Evolutionary conservation across 1,140 invertebrate genomes (phyloP), one percentile per base, ranked within the genome.

Genomic region (Triops longicaudatus): DNA sequence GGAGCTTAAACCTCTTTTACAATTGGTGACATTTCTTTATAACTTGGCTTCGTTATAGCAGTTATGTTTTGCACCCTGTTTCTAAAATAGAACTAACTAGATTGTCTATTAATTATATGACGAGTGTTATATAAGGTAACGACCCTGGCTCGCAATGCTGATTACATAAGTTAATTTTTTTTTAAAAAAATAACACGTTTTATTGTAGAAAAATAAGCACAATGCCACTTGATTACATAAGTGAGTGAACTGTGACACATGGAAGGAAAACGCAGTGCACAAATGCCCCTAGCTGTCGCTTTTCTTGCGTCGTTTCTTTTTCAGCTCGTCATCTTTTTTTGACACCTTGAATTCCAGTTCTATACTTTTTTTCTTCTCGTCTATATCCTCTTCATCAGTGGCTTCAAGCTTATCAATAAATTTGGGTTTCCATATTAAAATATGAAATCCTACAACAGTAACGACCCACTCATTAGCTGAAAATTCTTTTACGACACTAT

Each of bases 351-450:
- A 63, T 63, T 22, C 11, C 31, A 37, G 31, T 17, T 10, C 50
- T 63, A 14, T 63, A 17, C 14, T 14, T 6, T 22, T 63, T 12
- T 17, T 63, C n/a, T 63, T 63, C 50, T 17, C 6, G 0, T 63
- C 50, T 22, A 17, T 6, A 27, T 26, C 41, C 1, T 77, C 76
- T 26, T 26, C 28, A 17, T 28, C 50, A 27, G 22, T 37, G 4
- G n/a, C 14, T n/a, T 28, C 50, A 26, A n/a, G n/a, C 26, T 9
- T 72, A 10, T 77, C 76, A 9, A 31, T 14, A 6, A 71, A 77
- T 27, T 72, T 77, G 26, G 76, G 76, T 72, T 73, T 72, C 76
- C 76, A 77, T 17, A 77, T 27, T 1, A 77, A 37, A 17, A 77
- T 77, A 72, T 77, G 26, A 22, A 63, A 63, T 63, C 50, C 50